These are phyloP conservation scores for Halictus ligatus DNA, from an alignment of 2,888 invertebrate species.

Conservation along the genomic window DNA sequence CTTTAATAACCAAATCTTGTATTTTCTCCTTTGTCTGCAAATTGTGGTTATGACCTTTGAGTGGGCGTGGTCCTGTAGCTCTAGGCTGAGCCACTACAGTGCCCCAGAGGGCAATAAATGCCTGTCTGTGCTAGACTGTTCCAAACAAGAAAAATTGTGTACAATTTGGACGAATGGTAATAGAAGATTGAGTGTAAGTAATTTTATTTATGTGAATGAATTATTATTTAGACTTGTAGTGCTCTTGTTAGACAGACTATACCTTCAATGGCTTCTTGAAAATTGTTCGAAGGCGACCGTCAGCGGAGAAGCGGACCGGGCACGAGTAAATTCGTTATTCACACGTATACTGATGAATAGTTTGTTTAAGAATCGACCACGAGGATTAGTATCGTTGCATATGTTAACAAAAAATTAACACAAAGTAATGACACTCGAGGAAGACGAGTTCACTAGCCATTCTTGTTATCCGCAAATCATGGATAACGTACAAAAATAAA, in stretches of 20 bases:
- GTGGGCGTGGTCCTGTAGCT: neutral
- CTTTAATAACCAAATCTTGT: neutral
- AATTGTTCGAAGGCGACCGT: neutral
- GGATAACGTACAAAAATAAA: neutral
- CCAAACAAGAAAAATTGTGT: neutral
- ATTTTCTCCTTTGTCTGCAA: neutral
- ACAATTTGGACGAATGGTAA: neutral
- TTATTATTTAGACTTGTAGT: neutral
- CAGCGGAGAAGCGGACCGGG: neutral
- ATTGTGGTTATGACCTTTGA: neutral
- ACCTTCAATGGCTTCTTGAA: neutral
- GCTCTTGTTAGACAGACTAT: conserved; percentile 1
- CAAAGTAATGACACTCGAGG: neutral
- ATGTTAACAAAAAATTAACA: neutral
- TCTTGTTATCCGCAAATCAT: neutral
- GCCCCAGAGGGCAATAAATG: neutral
- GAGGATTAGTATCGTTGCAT: neutral
- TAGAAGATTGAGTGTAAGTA: neutral
- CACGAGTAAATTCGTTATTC: neutral
- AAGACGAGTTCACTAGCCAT: neutral
- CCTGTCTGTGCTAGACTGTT: neutral
- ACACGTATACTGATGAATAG: neutral
- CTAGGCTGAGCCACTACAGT: neutral
- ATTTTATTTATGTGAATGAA: neutral
- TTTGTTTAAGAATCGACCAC: neutral